Base-by-base conservation (phyloP, 2,113 vertebrate species). In the Symphodus melops region DNA sequence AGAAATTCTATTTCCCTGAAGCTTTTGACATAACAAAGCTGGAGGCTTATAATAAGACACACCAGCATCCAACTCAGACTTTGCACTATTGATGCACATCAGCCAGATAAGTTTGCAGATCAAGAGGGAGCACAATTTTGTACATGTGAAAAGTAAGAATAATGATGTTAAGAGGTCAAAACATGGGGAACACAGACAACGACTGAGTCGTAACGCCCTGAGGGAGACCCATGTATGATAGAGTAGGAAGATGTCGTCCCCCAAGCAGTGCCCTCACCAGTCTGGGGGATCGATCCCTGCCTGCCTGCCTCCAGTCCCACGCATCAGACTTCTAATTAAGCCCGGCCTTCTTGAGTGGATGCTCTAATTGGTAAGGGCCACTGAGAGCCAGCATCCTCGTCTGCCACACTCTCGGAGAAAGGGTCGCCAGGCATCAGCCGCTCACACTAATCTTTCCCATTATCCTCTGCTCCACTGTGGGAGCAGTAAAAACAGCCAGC, bases 361-460 rank as follows among this genome's bases (percentile, higher is more conserved):
- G 46, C 73, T 81, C 53, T 93, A 93, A 93, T 93, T 93, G 92
- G 48, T 81, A 0, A 81, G 92, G 85, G 92, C 89, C 87, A 72
- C 87, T 86, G 92, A 92, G 92, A 90, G 84, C 85, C 89, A 58
- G 82, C 90, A 88, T 92, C 88, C 87, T 75, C 68, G 63, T 78
- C 88, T 87, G 80, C 61, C 9, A 20, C n/a, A 11, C 79, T 81
- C 61, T 65, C 72, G 65, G 72, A 77, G 77, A 89, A 83, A 81
- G 83, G 76, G 78, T 88, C 62, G 49, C 70, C 63, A 61, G 84
- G 88, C 82, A 84, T 83, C 91, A 82, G 89, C 84, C 83, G 86
- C 88, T 92, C 86, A 75, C 74, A 79, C 89, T 90, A 93, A 93
- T 93, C 83, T 86, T 88, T 63, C 77, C 86, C 89, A 93, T 93